phyloP scores from a whole-genome alignment of 2,888 invertebrate genomes.

The Alentia gelatinosa region DNA sequence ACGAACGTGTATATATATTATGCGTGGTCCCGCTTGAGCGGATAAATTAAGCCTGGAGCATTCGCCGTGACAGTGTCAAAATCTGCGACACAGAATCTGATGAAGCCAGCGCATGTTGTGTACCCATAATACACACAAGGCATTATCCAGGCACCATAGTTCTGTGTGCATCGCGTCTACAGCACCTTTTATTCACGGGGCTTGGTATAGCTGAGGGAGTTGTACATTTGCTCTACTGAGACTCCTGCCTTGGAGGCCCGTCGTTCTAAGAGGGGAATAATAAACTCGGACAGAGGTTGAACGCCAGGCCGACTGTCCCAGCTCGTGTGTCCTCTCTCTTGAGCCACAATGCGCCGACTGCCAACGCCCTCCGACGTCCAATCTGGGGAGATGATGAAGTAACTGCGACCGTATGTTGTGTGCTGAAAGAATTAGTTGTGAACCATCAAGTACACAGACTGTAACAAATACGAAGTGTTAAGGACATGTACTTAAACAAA shows the following conservation, averaged over 20 bases:
- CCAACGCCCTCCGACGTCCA: constrained; percentile 52
- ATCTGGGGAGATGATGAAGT: constrained; percentile 51
- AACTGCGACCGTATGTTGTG: constrained; percentile 45
- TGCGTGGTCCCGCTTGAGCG: too few relatives aligned
- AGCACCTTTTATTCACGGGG: background rate
- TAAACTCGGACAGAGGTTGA: constrained; percentile 37
- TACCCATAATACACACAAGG: too few relatives aligned
- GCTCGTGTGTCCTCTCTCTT: background rate
- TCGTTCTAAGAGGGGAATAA: background rate
- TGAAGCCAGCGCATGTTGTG: too few relatives aligned
- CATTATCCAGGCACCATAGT: too few relatives aligned
- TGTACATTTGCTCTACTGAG: constrained; percentile 40
- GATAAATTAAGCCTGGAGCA: too few relatives aligned
- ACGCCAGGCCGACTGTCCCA: constrained; percentile 51
- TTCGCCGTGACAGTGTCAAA: too few relatives aligned
- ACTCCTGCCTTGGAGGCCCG: constrained; percentile 2
- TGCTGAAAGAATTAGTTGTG: constrained; percentile 15
- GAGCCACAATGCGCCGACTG: background rate
- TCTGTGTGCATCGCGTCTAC: too few relatives aligned
- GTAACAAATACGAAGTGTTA: background rate
- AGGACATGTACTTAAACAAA: background rate
- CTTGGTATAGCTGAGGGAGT: background rate
- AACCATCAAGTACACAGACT: background rate
- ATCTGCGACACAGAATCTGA: too few relatives aligned
- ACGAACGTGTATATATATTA: too few relatives aligned